Percentiles rank a stretch among this genome's conserved stretches.
Conservation (phyloP, 2,113 vertebrate species). For the Motacilla tschutschensis region DNA sequence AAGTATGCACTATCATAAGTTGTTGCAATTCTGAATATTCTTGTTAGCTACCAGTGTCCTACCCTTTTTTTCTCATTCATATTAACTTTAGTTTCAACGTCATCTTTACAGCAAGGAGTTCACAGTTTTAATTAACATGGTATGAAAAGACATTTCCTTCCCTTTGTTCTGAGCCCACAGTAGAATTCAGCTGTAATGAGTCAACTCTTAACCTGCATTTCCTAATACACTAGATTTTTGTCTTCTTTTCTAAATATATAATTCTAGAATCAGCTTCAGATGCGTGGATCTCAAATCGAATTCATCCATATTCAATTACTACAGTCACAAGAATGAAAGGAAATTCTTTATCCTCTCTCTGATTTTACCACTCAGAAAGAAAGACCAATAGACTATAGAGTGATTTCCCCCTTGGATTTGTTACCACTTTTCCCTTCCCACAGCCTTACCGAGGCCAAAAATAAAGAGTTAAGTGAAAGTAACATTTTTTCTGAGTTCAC, state of each 20-base stretch:
- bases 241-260: not conserved
- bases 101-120: not conserved
- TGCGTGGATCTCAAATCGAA: not conserved
- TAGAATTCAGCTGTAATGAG: not conserved
- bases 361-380: not conserved
- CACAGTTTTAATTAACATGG: not conserved
- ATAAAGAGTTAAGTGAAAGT: not conserved
- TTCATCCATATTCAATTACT: not conserved
- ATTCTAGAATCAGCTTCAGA: slow-evolving; percentile 18
- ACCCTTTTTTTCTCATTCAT: not conserved
- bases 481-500: not conserved
- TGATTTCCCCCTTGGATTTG: not conserved
- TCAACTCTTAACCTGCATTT: not conserved
- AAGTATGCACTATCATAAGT: not conserved
- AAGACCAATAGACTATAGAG: not conserved
- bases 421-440: not conserved
- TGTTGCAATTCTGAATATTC: not conserved
- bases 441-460: not conserved
- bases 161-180: not conserved
- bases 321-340: not conserved
- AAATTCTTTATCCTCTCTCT: not conserved
- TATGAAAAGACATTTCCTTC: not conserved
- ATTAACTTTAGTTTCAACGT: not conserved
- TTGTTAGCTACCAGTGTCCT: not conserved
- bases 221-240: not conserved